These are phyloP conservation scores for Ephestia elutella DNA, from an alignment of 1,140 invertebrate genomes.

Conservation along the genomic window DNA sequence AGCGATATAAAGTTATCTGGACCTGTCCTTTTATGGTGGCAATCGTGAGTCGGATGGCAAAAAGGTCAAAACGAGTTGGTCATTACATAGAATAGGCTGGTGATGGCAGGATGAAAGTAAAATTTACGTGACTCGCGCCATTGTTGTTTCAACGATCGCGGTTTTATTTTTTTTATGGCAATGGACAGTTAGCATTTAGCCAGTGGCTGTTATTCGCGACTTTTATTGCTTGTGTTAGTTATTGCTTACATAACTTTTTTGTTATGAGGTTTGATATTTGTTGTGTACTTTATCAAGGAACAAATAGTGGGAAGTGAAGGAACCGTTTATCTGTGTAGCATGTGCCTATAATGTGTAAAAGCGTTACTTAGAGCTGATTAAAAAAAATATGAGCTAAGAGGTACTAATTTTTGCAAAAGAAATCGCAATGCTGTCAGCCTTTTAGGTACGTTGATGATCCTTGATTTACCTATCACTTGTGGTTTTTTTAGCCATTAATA, in stretches of 20 bases:
- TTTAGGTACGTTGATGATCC: too few relatives aligned
- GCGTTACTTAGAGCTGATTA: too few relatives aligned
- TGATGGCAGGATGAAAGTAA: constrained; percentile 48
- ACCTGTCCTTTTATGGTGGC: constrained; percentile 54
- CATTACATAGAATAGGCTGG: constrained; percentile 46
- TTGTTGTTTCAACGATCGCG: not conserved
- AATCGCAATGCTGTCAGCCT: too few relatives aligned
- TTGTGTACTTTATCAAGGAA: too few relatives aligned
- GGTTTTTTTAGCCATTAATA: too few relatives aligned
- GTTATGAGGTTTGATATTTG: too few relatives aligned
- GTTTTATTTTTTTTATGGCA: constrained; percentile 18
- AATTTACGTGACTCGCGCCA: constrained; percentile 25
- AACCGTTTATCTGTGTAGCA: too few relatives aligned
- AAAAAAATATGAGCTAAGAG: too few relatives aligned
- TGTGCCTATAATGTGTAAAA: too few relatives aligned
- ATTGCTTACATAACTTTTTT: constrained; percentile 2
- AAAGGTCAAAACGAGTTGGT: constrained; percentile 44
- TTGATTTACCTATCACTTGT: too few relatives aligned
- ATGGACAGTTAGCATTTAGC: not conserved
- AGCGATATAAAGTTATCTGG: constrained; percentile 65
- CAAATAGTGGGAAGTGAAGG: too few relatives aligned
- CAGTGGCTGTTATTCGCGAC: not conserved
- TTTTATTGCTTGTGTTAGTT: not conserved
- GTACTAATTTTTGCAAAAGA: too few relatives aligned
- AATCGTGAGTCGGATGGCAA: constrained; percentile 42